These are phyloP conservation scores for Mystacides longicornis DNA, from an alignment of 2,888 invertebrate genomes.

Conservation along the genomic window DNA sequence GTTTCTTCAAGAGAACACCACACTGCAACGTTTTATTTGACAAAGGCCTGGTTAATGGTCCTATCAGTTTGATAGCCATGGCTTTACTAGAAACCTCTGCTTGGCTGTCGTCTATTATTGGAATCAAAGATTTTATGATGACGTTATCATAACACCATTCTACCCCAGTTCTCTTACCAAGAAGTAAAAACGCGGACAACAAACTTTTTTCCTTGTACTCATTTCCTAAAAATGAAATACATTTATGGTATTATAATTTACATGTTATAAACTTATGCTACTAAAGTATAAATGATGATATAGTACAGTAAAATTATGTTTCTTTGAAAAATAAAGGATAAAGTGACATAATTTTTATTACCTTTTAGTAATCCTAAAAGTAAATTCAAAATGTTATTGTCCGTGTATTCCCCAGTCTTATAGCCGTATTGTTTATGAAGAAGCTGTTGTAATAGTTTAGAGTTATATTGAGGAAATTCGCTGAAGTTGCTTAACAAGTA, in stretches of 20 bases:
- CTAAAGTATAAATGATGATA: no score
- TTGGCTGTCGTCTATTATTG: conserved; percentile 35
- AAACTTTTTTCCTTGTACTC: conserved; percentile 10
- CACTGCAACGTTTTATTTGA: conserved; percentile 41
- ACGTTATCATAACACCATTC: conserved; percentile 43
- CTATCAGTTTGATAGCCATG: conserved; percentile 38
- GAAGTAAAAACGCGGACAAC: conserved; percentile 30
- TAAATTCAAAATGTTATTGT: conserved; percentile 37
- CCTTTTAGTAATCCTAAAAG: conserved; percentile 33
- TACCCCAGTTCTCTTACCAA: conserved; percentile 41
- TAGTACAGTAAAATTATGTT: no score
- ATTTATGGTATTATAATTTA: no score
- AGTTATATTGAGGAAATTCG: conserved; percentile 26
- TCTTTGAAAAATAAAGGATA: not conserved
- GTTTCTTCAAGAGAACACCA: conserved; percentile 37
- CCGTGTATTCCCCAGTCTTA: conserved; percentile 39
- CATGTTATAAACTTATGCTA: no score
- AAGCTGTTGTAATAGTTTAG: conserved; percentile 35
- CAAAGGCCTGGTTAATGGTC: conserved; percentile 41
- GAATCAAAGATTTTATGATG: conserved; percentile 36
- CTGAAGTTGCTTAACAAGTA: conserved; percentile 37
- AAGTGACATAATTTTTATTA: conserved; percentile 26
- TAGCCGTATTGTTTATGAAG: conserved; percentile 37
- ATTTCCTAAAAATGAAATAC: conserved; percentile 6
- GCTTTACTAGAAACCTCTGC: conserved; percentile 30